Base-by-base conservation (phyloP, 1,140 invertebrate genomes). In the Zeugodacus cucurbitae region DNA sequence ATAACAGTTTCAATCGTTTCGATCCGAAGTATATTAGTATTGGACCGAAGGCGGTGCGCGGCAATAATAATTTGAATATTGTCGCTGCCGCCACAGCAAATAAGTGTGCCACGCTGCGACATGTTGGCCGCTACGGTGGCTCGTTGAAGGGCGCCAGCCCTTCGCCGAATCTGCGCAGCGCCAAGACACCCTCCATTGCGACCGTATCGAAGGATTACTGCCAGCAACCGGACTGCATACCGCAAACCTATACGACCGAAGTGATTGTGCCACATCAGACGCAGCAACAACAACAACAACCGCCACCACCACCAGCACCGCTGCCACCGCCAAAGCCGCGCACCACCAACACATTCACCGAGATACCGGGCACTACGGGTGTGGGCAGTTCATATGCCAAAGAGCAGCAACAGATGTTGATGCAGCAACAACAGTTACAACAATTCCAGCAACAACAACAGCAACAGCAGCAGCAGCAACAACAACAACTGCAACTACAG, bases 21-120 rank as follows among this genome's bases (percentile, higher is more conserved):
- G 95, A 95, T 92, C 95, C 95, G 88, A 95, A 95, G 90, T 95
- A 95, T 91, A 95, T 95, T 26, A 95, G 95, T 91, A 95, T 95
- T 90, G 95, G 95, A 0, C 95, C 95, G 64, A 95, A 95, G 91
- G 94, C 94, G 89, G 93, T 94, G 86, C 94, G 95, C 14, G 91
- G 92, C 85, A 93, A 91, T 74, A 93, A 92, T 70, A 93, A 93
- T 90, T 48, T 92, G 8, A 92, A 91, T 44, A 90, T 91, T 74
- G 89, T 93, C 11, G 91, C 92, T 8, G 90, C 90, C 41, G 89
- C 90, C 20, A 90, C 91, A 58, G 90, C 89, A 32, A 93, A 90
- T 88, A 93, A 93, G 58, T 93, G 93, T 41, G 93, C 93, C 86
- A 93, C 93, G 0, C 32, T 93, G 88, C 90, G 92, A 67, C 93